phyloP scores from a whole-genome alignment of 2,113 vertebrate species.

The Gadus chalcogrammus region DNA sequence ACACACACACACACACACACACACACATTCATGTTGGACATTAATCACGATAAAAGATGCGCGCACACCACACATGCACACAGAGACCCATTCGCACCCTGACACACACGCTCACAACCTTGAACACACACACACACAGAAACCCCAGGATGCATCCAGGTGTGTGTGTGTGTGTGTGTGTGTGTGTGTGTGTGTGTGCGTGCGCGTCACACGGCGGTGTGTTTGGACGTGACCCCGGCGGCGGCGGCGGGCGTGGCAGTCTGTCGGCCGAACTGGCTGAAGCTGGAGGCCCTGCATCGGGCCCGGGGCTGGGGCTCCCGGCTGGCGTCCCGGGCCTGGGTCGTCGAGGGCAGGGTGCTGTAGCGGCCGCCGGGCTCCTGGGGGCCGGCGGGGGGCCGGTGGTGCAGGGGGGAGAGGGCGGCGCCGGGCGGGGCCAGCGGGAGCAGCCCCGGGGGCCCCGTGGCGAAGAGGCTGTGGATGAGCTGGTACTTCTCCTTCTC shows the following conservation, averaged over 20 bases:
- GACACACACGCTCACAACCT: not conserved
- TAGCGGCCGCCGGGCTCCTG: slow-evolving; percentile 42
- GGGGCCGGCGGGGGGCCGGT: not conserved
- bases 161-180: slow-evolving; percentile 1
- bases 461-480: slow-evolving; percentile 73
- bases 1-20: too few species aligned
- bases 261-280: slow-evolving; percentile 72
- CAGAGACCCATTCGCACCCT: too few species aligned
- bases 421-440: not conserved
- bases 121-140: too few species aligned
- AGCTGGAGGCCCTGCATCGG: slow-evolving; percentile 79
- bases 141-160: not conserved
- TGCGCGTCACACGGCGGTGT: slow-evolving; percentile 84
- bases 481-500: slow-evolving; percentile 83
- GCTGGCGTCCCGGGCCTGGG: slow-evolving; percentile 19
- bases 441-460: slow-evolving; percentile 41
- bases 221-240: slow-evolving; percentile 74
- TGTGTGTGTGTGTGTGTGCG: not conserved
- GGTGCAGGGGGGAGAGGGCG: slow-evolving; percentile 11
- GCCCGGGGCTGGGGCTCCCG: slow-evolving; percentile 50
- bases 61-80: too few species aligned
- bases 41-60: too few species aligned
- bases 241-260: slow-evolving; percentile 36
- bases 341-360: slow-evolving; percentile 56
- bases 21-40: too few species aligned